A percentile compares a stretch with the other conserved stretches of the same genome.
phyloP scores from a whole-genome alignment of 2,888 invertebrate species.

The Syrphus vitripennis region DNA sequence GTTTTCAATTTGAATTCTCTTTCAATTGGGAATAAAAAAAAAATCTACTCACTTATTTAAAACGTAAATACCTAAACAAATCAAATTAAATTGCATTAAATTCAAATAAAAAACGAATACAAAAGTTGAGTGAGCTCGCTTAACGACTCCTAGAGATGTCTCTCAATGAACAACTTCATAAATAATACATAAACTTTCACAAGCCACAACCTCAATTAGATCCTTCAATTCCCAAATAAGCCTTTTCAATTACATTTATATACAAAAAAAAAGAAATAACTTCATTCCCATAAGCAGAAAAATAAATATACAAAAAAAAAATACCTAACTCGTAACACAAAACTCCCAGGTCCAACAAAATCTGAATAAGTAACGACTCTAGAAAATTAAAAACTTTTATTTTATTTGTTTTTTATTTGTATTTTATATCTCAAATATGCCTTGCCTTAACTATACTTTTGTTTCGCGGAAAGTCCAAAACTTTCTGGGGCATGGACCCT shows the following conservation, averaged over 20 bases:
- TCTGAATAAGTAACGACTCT: slow-evolving; percentile 52
- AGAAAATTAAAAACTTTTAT: slow-evolving; percentile 43
- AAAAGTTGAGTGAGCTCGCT: not conserved
- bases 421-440: slow-evolving; percentile 22
- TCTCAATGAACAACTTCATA: slow-evolving; percentile 5
- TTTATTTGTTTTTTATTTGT: not conserved
- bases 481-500: not conserved
- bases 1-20: not conserved
- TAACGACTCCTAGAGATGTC: not conserved
- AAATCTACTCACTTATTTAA: not conserved
- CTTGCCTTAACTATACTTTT: slow-evolving; percentile 43
- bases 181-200: slow-evolving; percentile 34
- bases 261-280: not conserved
- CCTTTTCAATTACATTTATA: slow-evolving; percentile 32
- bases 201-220: slow-evolving; percentile 43
- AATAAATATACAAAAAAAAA: slow-evolving; percentile 16
- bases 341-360: slow-evolving; percentile 47
- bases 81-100: not conserved
- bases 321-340: not conserved
- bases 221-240: slow-evolving; percentile 33
- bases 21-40: not conserved
- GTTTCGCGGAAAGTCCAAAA: slow-evolving; percentile 8
- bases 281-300: not conserved
- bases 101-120: not conserved
- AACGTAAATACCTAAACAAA: not conserved